Base-by-base conservation (phyloP, 2,888 invertebrate species). In the Catocala nupta region DNA sequence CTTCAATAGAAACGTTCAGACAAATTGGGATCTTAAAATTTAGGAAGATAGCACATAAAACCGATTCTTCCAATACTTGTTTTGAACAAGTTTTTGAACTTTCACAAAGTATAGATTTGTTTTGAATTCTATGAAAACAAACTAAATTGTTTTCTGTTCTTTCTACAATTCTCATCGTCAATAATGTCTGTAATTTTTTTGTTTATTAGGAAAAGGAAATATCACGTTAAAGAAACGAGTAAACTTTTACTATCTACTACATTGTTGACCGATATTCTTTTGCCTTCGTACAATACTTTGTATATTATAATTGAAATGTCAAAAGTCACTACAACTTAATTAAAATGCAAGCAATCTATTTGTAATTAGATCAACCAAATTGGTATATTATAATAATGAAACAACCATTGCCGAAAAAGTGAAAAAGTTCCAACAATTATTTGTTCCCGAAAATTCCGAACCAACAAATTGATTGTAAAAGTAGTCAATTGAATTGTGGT, bases 401-500 rank as follows among this genome's bases (percentile, higher is more conserved):
- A 55, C 43, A 16, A 3, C 34, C 25, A 43, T 51, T 36, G 47
- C n/a, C 10, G 6, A 25, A 5, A 48, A 58, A 54, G 2, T 16
- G 43, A 66, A 68, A 55, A 53, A 63, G 45, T 39, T 1, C 16
- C 39, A 36, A 70, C 68, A 67, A 70, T 65, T 68, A 72, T 70
- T 71, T 67, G 54, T 54, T 68, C 54, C 71, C 71, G 54, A 68
- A 73, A 75, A 75, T 68, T 73, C 74, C 70, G 64, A 74, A 71
- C 74, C 74, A 77, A 78, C 69, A 73, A 77, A 79, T 80, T 77
- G 75, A 74, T 78, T 75, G 78, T 74, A 75, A 83, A 79, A 79
- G 74, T 75, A 75, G 76, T 81, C 83, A 83, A 85, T 85, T 83
- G 78, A 81, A 82, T 79, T 81, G 83, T 71, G 86, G 82, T 83